Percentiles rank a stretch among this genome's conserved stretches.
Evolutionary conservation across 1,140 invertebrate species (phyloP).

Genomic region (Camponotus vicinus): DNA sequence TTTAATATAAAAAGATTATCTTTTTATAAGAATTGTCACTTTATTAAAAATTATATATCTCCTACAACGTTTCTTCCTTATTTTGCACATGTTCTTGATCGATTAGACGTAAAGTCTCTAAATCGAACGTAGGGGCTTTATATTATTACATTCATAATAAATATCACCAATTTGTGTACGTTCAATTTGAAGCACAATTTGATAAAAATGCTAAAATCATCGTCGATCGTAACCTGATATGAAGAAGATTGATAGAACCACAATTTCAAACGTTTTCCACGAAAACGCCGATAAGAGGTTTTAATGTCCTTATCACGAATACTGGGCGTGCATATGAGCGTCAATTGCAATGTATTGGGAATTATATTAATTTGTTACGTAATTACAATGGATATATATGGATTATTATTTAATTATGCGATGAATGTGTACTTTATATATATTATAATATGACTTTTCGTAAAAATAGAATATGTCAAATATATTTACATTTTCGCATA

Average conservation of each 20-base stretch:
- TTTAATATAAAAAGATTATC: not conserved
- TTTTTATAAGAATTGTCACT: too few species aligned
- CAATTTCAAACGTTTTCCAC: conserved; percentile 37
- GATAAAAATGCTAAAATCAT: conserved; percentile 33
- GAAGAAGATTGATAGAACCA: conserved; percentile 40
- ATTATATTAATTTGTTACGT: not conserved
- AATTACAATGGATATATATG: too few species aligned
- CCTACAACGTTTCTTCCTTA: not conserved
- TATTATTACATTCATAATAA: not conserved
- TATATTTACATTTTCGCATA: too few species aligned
- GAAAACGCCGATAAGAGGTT: conserved; percentile 34
- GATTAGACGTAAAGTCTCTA: not conserved
- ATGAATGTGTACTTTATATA: too few species aligned
- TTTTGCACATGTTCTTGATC: not conserved
- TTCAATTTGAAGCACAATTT: not conserved
- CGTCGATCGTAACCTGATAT: not conserved
- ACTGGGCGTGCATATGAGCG: not conserved
- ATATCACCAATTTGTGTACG: not conserved
- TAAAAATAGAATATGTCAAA: not conserved
- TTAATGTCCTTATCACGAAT: conserved; percentile 39
- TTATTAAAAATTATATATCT: too few species aligned
- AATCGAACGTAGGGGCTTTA: not conserved
- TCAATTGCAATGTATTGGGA: conserved; percentile 2
- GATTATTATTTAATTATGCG: not conserved
- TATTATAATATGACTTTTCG: not conserved